A percentile compares a stretch with the other conserved stretches of the same genome.
Evolutionary conservation across 2,888 invertebrate species (phyloP).

Genomic region (Unio pictorum): DNA sequence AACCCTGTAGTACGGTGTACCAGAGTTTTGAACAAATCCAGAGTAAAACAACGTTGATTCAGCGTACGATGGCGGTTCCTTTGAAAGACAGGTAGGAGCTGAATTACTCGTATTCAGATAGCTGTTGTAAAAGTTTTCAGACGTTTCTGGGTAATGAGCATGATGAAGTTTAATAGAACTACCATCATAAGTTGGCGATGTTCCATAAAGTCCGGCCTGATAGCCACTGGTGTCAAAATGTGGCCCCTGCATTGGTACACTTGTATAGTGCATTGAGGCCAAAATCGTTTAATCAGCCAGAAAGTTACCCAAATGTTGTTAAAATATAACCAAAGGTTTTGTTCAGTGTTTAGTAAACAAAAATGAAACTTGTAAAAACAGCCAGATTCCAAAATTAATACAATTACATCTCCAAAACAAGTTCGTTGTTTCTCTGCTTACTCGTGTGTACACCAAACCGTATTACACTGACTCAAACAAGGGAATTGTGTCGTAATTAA

Average conservation of each 20-base stretch:
- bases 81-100: conserved; percentile 35
- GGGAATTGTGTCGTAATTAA: conserved; percentile 34
- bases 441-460: conserved; percentile 24
- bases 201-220: conserved; percentile 46
- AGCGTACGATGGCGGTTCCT: conserved; percentile 54
- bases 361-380: conserved; percentile 31
- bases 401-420: conserved; percentile 24
- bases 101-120: conserved; percentile 32
- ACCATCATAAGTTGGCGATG: conserved; percentile 44
- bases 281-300: not conserved
- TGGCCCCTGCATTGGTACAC: conserved; percentile 40
- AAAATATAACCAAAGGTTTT: conserved; percentile 22
- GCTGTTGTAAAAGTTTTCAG: conserved; percentile 46
- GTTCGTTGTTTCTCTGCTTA: conserved; percentile 21
- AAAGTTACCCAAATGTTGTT: conserved; percentile 7
- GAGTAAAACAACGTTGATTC: conserved; percentile 52
- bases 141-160: conserved; percentile 44
- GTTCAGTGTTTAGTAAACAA: conserved; percentile 26
- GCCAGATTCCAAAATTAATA: conserved; percentile 34
- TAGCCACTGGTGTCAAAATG: conserved; percentile 47
- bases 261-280: conserved; percentile 24
- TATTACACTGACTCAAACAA: conserved; percentile 38
- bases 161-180: conserved; percentile 49
- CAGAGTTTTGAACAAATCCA: conserved; percentile 39
- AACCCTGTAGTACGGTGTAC: conserved; percentile 42